Evolutionary conservation across 2,113 vertebrate species (phyloP).

Genomic region (sheep (Ovis aries)): ARS-UI_Ramb_v3.0 NC_056065.1:19605501-19606000

Average conservation of each 20-base stretch:
- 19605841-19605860: neutral
- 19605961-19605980: neutral
- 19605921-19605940: neutral
- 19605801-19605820: neutral
- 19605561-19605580: neutral
- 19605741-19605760: neutral
- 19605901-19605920: neutral
- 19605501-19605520: neutral
- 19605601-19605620: neutral
- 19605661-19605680: neutral
- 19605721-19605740: neutral
- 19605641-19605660: neutral
- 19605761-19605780: neutral
- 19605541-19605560: neutral
- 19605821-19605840: neutral
- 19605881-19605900: neutral
- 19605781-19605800: constrained; percentile 11
- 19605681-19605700: neutral
- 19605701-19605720: neutral
- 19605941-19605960: neutral
- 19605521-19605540: neutral
- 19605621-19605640: neutral
- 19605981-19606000: neutral
- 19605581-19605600: neutral
- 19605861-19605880: neutral